A percentile compares a stretch with the other conserved stretches of the same genome.
These are phyloP conservation scores for Silurus meridionalis DNA, from an alignment of 2,113 vertebrate genomes.

Conservation along the genomic window DNA sequence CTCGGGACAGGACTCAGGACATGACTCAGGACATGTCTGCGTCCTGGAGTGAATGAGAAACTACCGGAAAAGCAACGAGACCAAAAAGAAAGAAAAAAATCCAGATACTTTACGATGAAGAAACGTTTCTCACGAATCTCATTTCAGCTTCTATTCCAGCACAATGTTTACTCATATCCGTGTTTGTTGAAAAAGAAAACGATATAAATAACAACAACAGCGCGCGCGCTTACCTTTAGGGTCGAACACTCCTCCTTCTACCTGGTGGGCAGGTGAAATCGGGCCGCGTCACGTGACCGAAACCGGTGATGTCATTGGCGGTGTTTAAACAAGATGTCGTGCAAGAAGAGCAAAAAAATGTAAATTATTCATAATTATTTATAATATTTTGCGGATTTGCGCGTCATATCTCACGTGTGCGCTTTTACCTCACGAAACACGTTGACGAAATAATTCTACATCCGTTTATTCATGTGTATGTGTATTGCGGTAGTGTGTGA, in stretches of 20 bases:
- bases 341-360: background rate
- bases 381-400: background rate
- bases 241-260: slow-evolving; percentile 28
- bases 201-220: background rate
- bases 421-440: background rate
- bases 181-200: background rate
- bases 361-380: no score
- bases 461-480: background rate
- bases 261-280: slow-evolving; percentile 32
- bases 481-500: background rate
- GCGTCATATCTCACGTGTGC: background rate
- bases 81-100: background rate
- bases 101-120: no score
- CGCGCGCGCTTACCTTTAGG: slow-evolving; percentile 40
- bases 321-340: background rate
- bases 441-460: background rate
- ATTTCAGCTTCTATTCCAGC: no score
- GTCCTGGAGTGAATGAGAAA: background rate
- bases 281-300: slow-evolving; percentile 50
- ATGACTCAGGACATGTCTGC: background rate
- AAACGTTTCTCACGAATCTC: background rate
- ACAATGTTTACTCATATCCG: no score
- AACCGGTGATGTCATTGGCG: slow-evolving; percentile 30
- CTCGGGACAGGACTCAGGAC: no score
- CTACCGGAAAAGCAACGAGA: background rate